A percentile compares a stretch with the other conserved stretches of the same genome.
Evolutionary conservation across 2,888 invertebrate species (phyloP).

Genomic region (Sclerodermus sp.): DNA sequence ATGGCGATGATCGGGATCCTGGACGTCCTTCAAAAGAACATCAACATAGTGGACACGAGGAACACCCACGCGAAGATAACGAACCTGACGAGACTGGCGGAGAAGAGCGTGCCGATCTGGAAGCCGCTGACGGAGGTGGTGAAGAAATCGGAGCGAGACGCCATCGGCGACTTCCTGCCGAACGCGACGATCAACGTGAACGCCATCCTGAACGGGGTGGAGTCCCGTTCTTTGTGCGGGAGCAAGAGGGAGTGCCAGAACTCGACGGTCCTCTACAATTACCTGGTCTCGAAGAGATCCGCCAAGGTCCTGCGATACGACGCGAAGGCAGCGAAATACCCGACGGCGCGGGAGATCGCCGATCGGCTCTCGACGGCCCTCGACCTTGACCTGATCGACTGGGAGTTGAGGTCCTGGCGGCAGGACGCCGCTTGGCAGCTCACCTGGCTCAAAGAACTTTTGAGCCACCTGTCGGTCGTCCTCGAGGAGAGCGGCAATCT

Average conservation of each 20-base stretch:
- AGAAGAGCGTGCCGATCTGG: slow-evolving; percentile 45
- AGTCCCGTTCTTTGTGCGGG: slow-evolving; percentile 27
- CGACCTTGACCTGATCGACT: slow-evolving; percentile 36
- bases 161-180: slow-evolving; percentile 34
- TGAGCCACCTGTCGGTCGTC: slow-evolving; percentile 55
- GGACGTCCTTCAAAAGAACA: slow-evolving; percentile 34
- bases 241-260: slow-evolving; percentile 28
- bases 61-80: slow-evolving; percentile 31
- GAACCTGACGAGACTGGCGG: slow-evolving; percentile 34
- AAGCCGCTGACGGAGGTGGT: slow-evolving; percentile 36
- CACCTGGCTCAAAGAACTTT: slow-evolving; percentile 58
- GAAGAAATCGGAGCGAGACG: slow-evolving; percentile 22
- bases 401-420: slow-evolving; percentile 49
- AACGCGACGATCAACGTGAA: slow-evolving; percentile 47
- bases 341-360: slow-evolving; percentile 35
- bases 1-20: slow-evolving; percentile 32
- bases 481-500: slow-evolving; percentile 58
- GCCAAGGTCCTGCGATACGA: slow-evolving; percentile 42
- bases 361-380: slow-evolving; percentile 32
- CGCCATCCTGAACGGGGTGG: slow-evolving; percentile 29
- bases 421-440: slow-evolving; percentile 60
- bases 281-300: slow-evolving; percentile 36
- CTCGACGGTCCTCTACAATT: slow-evolving; percentile 28
- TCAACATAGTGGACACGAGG: slow-evolving; percentile 36
- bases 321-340: slow-evolving; percentile 33